phyloP scores from a whole-genome alignment of 2,797 vertebrate species.

The Adelosebastes latens region DNA sequence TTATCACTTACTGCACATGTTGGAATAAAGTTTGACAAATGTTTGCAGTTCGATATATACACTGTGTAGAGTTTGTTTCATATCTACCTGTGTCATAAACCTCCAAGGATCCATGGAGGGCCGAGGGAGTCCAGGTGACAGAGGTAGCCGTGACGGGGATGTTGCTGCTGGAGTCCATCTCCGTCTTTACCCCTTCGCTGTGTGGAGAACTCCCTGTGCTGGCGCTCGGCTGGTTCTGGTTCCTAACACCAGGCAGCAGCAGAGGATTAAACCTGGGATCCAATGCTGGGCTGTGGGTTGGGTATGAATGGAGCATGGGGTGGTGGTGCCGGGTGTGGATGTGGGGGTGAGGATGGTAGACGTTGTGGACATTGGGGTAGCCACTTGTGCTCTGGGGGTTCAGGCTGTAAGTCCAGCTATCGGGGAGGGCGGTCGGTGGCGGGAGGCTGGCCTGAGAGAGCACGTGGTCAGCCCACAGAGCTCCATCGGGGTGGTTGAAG shows the following conservation, averaged over 20 bases:
- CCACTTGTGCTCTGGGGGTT: conserved; percentile 88
- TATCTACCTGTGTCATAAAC: conserved; percentile 92
- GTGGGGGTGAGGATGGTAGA: conserved; percentile 89
- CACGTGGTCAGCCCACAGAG: conserved; percentile 90
- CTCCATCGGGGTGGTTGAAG: conserved; percentile 87
- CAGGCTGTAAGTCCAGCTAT: conserved; percentile 94
- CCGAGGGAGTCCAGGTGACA: conserved; percentile 89
- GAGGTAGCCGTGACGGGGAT: conserved; percentile 79
- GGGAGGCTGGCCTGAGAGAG: conserved; percentile 88
- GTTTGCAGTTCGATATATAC: neutral
- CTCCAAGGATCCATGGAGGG: conserved; percentile 91
- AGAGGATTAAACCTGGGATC: conserved; percentile 92
- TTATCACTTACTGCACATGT: neutral
- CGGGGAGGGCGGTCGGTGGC: conserved; percentile 83
- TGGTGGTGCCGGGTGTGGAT: conserved; percentile 86
- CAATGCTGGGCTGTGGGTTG: conserved; percentile 81
- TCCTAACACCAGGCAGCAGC: conserved; percentile 88
- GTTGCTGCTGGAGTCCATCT: conserved; percentile 80
- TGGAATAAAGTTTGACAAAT: neutral
- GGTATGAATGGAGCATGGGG: conserved; percentile 86
- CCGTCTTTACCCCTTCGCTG: conserved; percentile 82
- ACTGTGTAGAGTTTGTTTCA: neutral
- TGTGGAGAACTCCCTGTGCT: conserved; percentile 86
- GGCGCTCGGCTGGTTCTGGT: conserved; percentile 78
- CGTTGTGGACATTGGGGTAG: conserved; percentile 92